Base-by-base conservation (phyloP, 1,140 invertebrate species). In the Aphidius gifuensis region DNA sequence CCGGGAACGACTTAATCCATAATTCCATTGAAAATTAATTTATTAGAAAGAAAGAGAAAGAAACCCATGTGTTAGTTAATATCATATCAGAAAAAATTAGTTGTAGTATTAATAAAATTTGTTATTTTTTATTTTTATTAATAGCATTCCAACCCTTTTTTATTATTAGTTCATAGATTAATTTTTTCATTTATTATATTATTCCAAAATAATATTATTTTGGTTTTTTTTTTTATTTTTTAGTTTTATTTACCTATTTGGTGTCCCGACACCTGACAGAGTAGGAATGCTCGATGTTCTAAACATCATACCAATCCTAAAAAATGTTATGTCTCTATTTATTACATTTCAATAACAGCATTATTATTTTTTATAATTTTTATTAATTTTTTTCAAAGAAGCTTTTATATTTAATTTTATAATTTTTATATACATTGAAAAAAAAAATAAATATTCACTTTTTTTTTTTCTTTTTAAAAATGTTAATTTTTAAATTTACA, bases 251-350 rank as follows among this genome's bases (percentile, higher is more conserved):
- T 92, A 91, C 90, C 90, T 92, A 85, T 85, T 85, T 81, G 86
- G 82, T 78, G 86, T 85, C 81, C 88, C 86, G 76, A 86, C 85
- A 80, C 85, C 84, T 82, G 88, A 85, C 83, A 91, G 83, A 77
- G 90, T 90, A 80, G 91, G 90, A 84, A 93, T 92, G 83, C 91
- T 92, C 76, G 90, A 92, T 72, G 91, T 89, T 86, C 91, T 84
- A 93, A 40, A 55, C 43, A 91, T 80, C 86, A 86, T 72, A 81
- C 77, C 70, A 77, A 74, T 77, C 82, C 83, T 80, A 74, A 82
- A 72, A 78, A 70, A 70, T 67, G 68, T 77, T 74, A 64, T 70
- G 66, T 71, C 40, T 60, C 32, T 50, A 43, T 21, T n/a, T 49
- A 9, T 32, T 6, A 60, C 5, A 32, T 32, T 1, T 32, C 23